These are phyloP conservation scores for Brachionus rubens DNA, from an alignment of 1,140 invertebrate genomes.

Conservation along the genomic window DNA sequence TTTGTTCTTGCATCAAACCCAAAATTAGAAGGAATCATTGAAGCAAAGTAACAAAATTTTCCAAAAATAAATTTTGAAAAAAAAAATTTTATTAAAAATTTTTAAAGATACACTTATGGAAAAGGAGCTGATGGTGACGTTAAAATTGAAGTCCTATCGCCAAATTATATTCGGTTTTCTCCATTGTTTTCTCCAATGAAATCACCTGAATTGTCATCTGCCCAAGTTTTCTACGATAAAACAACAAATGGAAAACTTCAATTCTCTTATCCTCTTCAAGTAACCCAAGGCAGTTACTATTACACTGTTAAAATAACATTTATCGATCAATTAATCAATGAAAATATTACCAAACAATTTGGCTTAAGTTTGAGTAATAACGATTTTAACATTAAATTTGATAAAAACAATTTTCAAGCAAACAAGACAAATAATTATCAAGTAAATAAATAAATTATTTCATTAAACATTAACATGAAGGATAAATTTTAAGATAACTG, in stretches of 20 bases:
- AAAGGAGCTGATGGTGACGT: constrained; percentile 11
- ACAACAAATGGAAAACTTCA: not conserved
- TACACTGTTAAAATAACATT: not conserved
- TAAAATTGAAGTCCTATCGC: not conserved
- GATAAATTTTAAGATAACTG: too few species aligned
- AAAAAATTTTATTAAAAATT: not conserved
- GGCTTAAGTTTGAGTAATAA: not conserved
- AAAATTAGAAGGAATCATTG: not conserved
- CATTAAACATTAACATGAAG: too few species aligned
- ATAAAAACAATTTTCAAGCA: not conserved
- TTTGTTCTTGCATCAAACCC: not conserved
- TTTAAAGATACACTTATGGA: not conserved
- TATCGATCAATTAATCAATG: not conserved
- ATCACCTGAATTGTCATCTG: not conserved
- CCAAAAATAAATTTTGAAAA: not conserved
- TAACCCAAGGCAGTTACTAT: not conserved
- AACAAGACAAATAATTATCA: too few species aligned
- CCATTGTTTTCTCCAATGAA: too few species aligned
- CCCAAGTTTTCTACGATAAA: not conserved
- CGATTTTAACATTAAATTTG: not conserved
- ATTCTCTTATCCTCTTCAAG: not conserved
- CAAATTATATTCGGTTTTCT: too few species aligned
- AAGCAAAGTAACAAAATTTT: not conserved
- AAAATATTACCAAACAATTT: not conserved
- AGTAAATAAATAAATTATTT: too few species aligned